Conservation (phyloP, 2,888 invertebrate genomes). For the Amaurobius ferox region DNA sequence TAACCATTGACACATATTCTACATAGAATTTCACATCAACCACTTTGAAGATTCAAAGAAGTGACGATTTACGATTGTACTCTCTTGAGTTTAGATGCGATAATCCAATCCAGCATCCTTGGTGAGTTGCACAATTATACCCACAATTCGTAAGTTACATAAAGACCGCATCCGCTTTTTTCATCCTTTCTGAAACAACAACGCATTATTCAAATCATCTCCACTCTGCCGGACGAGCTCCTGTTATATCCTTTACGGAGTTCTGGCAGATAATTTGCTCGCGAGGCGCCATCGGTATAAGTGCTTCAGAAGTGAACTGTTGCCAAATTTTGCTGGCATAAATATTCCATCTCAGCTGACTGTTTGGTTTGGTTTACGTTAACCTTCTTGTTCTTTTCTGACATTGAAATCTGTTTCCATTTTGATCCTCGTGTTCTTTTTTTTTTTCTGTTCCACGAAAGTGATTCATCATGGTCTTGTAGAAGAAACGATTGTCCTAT, state of each 20-base stretch:
- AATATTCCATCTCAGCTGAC: constrained; percentile 29
- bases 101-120: neutral
- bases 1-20: too few relatives aligned
- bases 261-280: constrained; percentile 11
- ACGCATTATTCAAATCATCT: constrained; percentile 3
- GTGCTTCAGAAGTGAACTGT: neutral
- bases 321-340: constrained; percentile 50
- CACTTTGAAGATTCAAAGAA: too few relatives aligned
- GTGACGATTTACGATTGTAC: too few relatives aligned
- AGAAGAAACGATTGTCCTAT: neutral
- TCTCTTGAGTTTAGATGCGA: too few relatives aligned
- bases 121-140: neutral
- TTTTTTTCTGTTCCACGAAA: neutral
- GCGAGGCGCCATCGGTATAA: constrained; percentile 1
- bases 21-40: too few relatives aligned
- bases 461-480: constrained; percentile 44
- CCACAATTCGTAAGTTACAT: neutral
- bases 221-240: neutral
- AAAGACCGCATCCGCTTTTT: neutral
- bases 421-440: neutral
- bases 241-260: neutral
- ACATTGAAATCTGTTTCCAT: constrained; percentile 48
- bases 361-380: neutral
- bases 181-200: neutral
- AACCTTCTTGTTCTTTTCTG: constrained; percentile 15